These are phyloP conservation scores for Lucilia sericata DNA, from an alignment of 1,140 invertebrate species.

Conservation along the genomic window DNA sequence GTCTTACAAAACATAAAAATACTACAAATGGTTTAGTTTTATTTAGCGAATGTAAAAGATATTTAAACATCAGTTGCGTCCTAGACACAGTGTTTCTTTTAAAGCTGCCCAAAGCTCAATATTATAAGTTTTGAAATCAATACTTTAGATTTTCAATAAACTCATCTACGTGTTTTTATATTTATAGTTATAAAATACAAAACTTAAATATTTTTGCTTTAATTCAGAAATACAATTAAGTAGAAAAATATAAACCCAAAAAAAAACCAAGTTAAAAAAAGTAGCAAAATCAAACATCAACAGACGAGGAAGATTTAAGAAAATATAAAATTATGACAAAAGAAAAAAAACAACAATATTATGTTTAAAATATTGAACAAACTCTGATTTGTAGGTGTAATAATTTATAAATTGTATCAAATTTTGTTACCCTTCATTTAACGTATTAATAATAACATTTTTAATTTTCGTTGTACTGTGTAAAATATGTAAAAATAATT, in stretches of 20 bases:
- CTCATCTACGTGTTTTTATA: neutral
- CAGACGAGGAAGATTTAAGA: neutral
- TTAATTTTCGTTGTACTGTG: neutral
- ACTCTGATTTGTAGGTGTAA: conserved; percentile 3
- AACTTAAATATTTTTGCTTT: neutral
- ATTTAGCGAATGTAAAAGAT: neutral
- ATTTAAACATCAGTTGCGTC: too few relatives aligned
- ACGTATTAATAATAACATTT: neutral
- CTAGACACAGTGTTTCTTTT: neutral
- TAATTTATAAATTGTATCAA: neutral
- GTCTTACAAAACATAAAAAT: neutral
- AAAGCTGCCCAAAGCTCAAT: neutral
- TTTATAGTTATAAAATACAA: neutral
- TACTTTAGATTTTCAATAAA: neutral
- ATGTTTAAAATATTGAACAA: neutral
- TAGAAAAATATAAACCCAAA: neutral
- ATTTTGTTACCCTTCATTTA: conserved; percentile 2
- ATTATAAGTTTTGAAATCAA: neutral
- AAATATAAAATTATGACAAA: too few relatives aligned
- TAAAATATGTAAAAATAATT: conserved; percentile 43
- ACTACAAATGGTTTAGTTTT: neutral
- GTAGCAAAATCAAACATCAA: neutral
- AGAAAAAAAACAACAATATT: neutral
- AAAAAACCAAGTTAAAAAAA: neutral
- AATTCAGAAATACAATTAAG: neutral